Base-by-base conservation (phyloP, 1,140 invertebrate species). In the Hydropsyche tenuis region DNA sequence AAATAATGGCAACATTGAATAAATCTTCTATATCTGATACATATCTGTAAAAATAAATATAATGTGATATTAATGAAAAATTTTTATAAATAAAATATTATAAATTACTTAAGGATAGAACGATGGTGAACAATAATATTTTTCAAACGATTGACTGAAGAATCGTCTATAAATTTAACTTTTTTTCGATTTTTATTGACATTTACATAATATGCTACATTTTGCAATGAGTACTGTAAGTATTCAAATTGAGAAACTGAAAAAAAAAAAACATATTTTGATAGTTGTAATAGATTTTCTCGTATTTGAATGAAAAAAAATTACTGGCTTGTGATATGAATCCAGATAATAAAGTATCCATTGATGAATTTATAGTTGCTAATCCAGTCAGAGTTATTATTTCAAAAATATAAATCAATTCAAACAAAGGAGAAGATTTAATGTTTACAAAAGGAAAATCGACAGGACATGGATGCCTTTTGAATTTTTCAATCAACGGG, bases 11-110 rank as follows among this genome's bases (percentile, higher is more conserved):
- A 22, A 84, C 74, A 73, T 82, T 84, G 73, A 85, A 85, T 7
- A 83, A 80, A 68, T 79, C 79, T 75, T 84, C 81, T 23, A 84
- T 81, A 81, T 84, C 80, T 6, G 80, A 79, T 27, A 83, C 81
- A 76, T 84, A 85, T 73, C 84, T 85, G 42, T 42, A 66, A 78
- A 64, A 73, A 4, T n/a, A n/a, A n/a, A n/a, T n/a, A n/a, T n/a
- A n/a, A n/a, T n/a, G n/a, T n/a, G n/a, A n/a, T n/a, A n/a, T n/a
- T n/a, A n/a, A n/a, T n/a, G n/a, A n/a, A n/a, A n/a, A n/a, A n/a
- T n/a, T n/a, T n/a, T n/a, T n/a, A n/a, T n/a, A n/a, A n/a, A n/a
- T n/a, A n/a, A n/a, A n/a, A n/a, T n/a, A n/a, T n/a, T n/a, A n/a
- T n/a, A n/a, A n/a, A n/a, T n/a, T 51, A 76, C 75, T 66, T 73